A percentile compares a stretch with the other conserved stretches of the same genome.
Conservation (phyloP, 2,113 vertebrate species). For the Dromaius novaehollandiae region DNA sequence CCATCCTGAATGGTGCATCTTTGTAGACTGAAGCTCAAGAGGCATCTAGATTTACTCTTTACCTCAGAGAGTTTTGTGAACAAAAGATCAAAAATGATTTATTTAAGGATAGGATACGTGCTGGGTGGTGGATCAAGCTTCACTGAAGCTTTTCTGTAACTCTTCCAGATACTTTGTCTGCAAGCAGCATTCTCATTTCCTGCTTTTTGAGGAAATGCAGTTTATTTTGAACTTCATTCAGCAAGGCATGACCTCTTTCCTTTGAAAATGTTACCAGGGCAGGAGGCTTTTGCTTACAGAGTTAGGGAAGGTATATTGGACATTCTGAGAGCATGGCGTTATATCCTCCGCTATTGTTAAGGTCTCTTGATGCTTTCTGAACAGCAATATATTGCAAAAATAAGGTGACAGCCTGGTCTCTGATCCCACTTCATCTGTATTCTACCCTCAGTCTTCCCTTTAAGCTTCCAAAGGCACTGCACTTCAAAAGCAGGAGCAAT, state of each 20-base stretch:
- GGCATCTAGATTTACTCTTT: background rate
- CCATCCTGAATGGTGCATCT: background rate
- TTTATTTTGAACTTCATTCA: background rate
- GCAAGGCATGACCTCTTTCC: slow-evolving; percentile 7
- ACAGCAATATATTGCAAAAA: background rate
- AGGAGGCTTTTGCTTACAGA: slow-evolving; percentile 12
- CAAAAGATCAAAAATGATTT: background rate
- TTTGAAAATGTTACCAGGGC: slow-evolving; percentile 26
- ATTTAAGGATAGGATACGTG: background rate
- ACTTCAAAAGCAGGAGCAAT: background rate
- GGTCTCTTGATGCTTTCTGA: background rate
- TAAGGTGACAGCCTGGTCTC: background rate
- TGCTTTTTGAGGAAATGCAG: background rate
- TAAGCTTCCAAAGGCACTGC: background rate
- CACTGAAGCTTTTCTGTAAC: background rate
- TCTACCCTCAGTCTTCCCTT: background rate
- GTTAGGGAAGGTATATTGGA: background rate
- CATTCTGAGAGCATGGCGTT: background rate
- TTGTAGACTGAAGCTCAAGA: background rate
- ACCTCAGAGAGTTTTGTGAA: background rate
- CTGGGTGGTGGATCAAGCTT: background rate
- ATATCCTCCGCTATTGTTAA: background rate
- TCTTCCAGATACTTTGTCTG: background rate
- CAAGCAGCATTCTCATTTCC: background rate
- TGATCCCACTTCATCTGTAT: slow-evolving; percentile 9